phyloP scores from a whole-genome alignment of 2,888 invertebrate genomes.

The Cantharis rustica region DNA sequence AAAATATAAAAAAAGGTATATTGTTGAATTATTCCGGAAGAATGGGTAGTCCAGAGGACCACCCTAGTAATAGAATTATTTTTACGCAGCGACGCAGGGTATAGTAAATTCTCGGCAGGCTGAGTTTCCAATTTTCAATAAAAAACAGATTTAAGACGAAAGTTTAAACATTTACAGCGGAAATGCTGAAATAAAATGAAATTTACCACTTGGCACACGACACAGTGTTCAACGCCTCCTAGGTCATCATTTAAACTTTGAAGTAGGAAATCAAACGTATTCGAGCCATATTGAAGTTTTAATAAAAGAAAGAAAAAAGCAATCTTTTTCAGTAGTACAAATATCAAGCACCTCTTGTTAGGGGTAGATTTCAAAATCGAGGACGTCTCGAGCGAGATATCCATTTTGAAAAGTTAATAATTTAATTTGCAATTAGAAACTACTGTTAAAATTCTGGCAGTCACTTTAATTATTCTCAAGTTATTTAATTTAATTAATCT shows the following conservation, averaged over 20 bases:
- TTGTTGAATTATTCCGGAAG: too few species aligned
- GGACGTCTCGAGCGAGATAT: background rate
- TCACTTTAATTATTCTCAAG: conserved; percentile 21
- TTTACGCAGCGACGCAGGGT: background rate
- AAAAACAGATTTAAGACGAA: background rate
- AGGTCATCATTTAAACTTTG: background rate
- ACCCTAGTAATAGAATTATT: background rate
- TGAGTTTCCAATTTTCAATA: background rate
- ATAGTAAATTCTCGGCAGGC: background rate
- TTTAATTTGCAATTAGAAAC: conserved; percentile 4
- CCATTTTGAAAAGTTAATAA: background rate
- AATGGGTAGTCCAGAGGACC: background rate
- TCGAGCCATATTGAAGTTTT: background rate
- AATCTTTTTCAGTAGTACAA: background rate
- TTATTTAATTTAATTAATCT: conserved; percentile 30
- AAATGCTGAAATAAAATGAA: background rate
- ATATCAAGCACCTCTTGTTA: background rate
- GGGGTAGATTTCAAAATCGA: background rate
- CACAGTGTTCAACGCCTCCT: background rate
- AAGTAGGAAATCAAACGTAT: background rate
- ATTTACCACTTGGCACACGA: background rate
- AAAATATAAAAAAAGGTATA: too few species aligned
- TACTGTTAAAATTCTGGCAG: conserved; percentile 1
- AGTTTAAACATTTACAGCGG: background rate
- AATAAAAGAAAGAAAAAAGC: background rate